Evolutionary conservation across 2,113 vertebrate species (phyloP).

Genomic region (Alces alces): DNA sequence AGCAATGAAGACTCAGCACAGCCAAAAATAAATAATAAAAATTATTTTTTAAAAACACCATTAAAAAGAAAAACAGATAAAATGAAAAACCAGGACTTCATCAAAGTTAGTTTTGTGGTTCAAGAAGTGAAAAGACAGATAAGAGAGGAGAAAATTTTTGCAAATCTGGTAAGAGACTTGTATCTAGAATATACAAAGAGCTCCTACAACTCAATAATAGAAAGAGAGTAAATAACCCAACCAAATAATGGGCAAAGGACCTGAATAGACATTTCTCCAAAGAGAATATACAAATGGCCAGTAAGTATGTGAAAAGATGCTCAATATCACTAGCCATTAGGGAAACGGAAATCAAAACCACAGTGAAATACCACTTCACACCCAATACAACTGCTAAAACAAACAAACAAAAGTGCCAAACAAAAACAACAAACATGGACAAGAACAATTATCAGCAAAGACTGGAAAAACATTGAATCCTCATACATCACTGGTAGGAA

Average conservation of each 20-base stretch:
- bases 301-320: not conserved
- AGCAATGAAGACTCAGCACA: not conserved
- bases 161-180: not conserved
- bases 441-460: not conserved
- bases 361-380: not conserved
- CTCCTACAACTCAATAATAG: not conserved
- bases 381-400: not conserved
- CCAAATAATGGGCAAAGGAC: not conserved
- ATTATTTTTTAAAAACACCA: not conserved
- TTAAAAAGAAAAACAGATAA: not conserved
- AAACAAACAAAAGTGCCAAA: not conserved
- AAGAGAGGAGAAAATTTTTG: not conserved
- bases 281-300: not conserved
- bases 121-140: not conserved
- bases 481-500: not conserved
- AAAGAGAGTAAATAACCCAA: not conserved
- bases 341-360: not conserved
- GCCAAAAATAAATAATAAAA: not conserved
- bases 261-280: not conserved
- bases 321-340: not conserved
- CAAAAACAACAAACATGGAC: not conserved
- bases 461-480: not conserved
- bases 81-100: not conserved
- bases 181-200: not conserved
- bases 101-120: not conserved